phyloP scores from a whole-genome alignment of 2,888 invertebrate genomes.

The Aquatica leii region DNA sequence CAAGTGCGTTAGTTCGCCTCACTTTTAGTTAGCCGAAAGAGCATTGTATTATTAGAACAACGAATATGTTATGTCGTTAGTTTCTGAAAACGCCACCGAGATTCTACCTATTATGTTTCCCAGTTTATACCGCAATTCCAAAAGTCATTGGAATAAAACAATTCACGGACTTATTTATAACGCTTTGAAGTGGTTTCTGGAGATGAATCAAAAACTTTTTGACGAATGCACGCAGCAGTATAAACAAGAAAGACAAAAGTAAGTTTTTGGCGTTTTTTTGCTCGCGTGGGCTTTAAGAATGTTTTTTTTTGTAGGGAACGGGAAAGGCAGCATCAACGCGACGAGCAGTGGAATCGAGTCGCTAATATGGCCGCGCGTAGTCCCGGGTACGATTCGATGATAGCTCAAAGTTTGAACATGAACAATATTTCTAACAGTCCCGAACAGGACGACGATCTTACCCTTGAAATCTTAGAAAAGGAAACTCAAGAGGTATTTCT shows the following conservation, averaged over 20 bases:
- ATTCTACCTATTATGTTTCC: conserved; percentile 87
- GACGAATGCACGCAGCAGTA: conserved; percentile 93
- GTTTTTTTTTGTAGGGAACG: conserved; percentile 70
- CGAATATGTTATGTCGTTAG: conserved; percentile 83
- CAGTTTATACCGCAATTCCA: conserved; percentile 79
- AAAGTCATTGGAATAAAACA: conserved; percentile 88
- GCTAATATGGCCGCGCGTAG: conserved; percentile 77
- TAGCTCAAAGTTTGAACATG: conserved; percentile 47
- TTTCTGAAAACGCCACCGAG: conserved; percentile 78
- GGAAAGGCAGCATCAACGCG: conserved; percentile 82
- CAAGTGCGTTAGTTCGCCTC: conserved; percentile 97
- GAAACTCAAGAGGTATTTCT: conserved; percentile 75
- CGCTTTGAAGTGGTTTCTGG: conserved; percentile 86
- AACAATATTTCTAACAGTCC: conserved; percentile 58
- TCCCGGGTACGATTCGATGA: conserved; percentile 55
- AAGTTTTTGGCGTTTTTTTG: conserved; percentile 54
- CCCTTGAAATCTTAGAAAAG: conserved; percentile 77
- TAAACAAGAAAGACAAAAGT: conserved; percentile 85
- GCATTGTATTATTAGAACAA: conserved; percentile 88
- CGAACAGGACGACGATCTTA: conserved; percentile 71
- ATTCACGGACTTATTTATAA: conserved; percentile 88
- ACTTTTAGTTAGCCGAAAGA: conserved; percentile 92
- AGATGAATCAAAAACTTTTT: conserved; percentile 85
- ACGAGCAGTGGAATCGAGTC: conserved; percentile 88
- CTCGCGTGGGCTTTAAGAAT: not conserved